These are phyloP conservation scores for Macquaria ambigua DNA, from an alignment of 2,113 vertebrate genomes.

Conservation along the genomic window DNA sequence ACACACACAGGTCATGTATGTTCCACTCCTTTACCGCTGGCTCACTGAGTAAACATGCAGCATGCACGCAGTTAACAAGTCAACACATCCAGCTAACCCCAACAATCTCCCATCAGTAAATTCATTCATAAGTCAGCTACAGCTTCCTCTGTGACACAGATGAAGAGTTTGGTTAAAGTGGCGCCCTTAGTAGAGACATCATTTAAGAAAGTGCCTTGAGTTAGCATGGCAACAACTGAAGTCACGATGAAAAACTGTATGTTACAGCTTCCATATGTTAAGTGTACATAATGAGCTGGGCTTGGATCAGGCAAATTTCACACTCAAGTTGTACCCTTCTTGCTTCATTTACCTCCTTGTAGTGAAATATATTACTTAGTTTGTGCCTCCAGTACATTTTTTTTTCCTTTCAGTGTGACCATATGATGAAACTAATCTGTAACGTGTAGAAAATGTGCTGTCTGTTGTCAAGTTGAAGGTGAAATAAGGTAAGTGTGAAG, in stretches of 20 bases:
- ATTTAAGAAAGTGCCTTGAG: background rate
- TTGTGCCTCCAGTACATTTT: background rate
- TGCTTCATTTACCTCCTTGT: background rate
- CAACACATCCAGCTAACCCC: slow-evolving; percentile 36
- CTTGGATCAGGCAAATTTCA: background rate
- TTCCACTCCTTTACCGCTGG: slow-evolving; percentile 25
- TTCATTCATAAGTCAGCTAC: slow-evolving; percentile 17
- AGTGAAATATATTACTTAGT: background rate
- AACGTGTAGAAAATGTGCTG: background rate
- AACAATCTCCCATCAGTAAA: slow-evolving; percentile 32
- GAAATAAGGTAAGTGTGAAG: background rate
- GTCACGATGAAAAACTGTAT: background rate
- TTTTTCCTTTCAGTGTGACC: background rate
- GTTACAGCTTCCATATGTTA: background rate
- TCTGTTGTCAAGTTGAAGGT: background rate
- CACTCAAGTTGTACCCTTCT: background rate
- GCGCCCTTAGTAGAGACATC: background rate
- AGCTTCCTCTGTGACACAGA: background rate
- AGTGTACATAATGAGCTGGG: background rate
- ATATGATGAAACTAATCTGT: background rate
- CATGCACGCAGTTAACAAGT: slow-evolving; percentile 23
- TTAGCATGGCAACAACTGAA: background rate
- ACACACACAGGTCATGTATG: slow-evolving; percentile 33
- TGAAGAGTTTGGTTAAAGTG: background rate
- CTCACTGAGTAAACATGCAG: slow-evolving; percentile 49